Evolutionary conservation across 2,113 vertebrate species (phyloP).

Genomic region (Etheostoma cragini): DNA sequence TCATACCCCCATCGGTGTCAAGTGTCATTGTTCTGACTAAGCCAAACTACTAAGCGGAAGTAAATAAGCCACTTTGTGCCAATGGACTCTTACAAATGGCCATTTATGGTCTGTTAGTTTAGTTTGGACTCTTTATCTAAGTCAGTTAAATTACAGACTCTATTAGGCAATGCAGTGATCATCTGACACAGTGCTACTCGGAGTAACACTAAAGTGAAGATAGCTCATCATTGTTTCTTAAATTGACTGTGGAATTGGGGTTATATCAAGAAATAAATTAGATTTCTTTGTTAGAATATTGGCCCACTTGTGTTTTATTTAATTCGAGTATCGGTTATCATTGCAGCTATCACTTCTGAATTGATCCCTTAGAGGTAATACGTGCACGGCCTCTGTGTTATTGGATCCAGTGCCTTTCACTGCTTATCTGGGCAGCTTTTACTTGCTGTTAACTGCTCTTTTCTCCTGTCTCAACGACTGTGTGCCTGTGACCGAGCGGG

Average conservation of each 20-base stretch:
- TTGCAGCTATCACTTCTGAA: slow-evolving; percentile 52
- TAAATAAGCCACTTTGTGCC: slow-evolving; percentile 56
- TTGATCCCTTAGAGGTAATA: slow-evolving; percentile 43
- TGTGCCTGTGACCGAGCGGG: slow-evolving; percentile 28
- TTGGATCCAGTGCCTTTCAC: slow-evolving; percentile 45
- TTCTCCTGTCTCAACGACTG: slow-evolving; percentile 11
- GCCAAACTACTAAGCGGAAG: slow-evolving; percentile 50
- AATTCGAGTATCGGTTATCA: slow-evolving; percentile 56
- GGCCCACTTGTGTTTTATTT: slow-evolving; percentile 46
- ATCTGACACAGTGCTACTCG: slow-evolving; percentile 3
- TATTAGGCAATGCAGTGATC: slow-evolving; percentile 41
- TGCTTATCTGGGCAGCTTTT: slow-evolving; percentile 30
- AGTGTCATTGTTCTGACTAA: slow-evolving; percentile 57
- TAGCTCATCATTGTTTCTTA: slow-evolving; percentile 29
- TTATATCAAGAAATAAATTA: slow-evolving; percentile 41
- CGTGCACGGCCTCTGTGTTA: slow-evolving; percentile 47
- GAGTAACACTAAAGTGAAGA: slow-evolving; percentile 35
- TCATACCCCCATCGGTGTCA: slow-evolving; percentile 21
- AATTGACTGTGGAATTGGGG: slow-evolving; percentile 32
- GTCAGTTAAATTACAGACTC: slow-evolving; percentile 54
- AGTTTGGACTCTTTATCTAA: slow-evolving; percentile 57
- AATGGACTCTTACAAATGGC: slow-evolving; percentile 55
- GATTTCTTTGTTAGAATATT: slow-evolving; percentile 44
- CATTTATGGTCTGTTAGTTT: slow-evolving; percentile 66
- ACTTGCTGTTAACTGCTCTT: slow-evolving; percentile 18